These are phyloP conservation scores for Gallinago nigripennis DNA, from an alignment of 2,797 vertebrate species.

Conservation along the genomic window DNA sequence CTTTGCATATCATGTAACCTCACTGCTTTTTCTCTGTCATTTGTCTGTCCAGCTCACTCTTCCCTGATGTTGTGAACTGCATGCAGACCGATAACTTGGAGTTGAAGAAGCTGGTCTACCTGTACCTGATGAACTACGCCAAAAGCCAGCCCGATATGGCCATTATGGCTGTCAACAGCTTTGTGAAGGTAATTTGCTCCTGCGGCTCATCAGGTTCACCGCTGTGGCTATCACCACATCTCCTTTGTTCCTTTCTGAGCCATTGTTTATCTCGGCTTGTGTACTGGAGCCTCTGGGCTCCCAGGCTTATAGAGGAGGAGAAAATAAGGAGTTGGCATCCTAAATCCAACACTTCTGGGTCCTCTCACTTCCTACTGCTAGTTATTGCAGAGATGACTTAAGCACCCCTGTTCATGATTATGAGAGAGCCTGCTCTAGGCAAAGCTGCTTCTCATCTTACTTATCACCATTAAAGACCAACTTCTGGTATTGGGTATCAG, in stretches of 20 bases:
- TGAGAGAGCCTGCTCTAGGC: background rate
- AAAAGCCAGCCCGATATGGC: slow-evolving; percentile 99
- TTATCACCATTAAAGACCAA: background rate
- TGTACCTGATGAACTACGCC: slow-evolving; percentile 99
- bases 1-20: background rate
- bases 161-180: slow-evolving; percentile 99
- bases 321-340: background rate
- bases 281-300: background rate
- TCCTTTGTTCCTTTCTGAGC: background rate
- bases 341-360: background rate
- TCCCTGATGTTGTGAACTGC: slow-evolving; percentile 98
- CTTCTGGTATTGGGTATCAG: background rate
- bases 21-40: background rate
- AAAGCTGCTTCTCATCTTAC: background rate
- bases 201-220: background rate
- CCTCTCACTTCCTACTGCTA: background rate
- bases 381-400: background rate
- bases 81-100: slow-evolving; percentile 99
- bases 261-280: background rate
- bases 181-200: slow-evolving; percentile 88
- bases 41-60: slow-evolving; percentile 84
- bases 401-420: background rate
- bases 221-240: background rate
- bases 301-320: background rate
- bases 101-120: slow-evolving; percentile 96